Conservation (phyloP, 1,140 invertebrate genomes). For the Bombus soroeensis region DNA sequence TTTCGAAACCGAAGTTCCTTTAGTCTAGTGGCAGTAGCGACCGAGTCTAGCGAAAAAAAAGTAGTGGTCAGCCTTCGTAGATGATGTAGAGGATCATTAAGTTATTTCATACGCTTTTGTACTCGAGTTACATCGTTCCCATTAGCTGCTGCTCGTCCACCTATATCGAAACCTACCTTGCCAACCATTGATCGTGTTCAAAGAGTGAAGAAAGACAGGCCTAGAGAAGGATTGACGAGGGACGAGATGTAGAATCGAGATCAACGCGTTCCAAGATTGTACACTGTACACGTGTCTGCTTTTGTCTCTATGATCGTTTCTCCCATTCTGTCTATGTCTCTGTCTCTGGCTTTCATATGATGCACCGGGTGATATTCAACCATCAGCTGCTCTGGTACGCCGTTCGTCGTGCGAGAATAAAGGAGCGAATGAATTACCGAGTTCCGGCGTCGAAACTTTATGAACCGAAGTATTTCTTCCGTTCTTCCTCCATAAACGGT, state of each 20-base stretch:
- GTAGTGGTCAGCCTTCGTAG: conserved; percentile 41
- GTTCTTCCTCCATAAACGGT: too few species aligned
- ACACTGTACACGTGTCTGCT: neutral
- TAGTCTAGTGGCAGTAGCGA: conserved; percentile 4
- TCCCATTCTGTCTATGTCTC: neutral
- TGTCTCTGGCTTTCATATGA: conserved; percentile 2
- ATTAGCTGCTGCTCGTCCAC: too few species aligned
- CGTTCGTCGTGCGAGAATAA: neutral
- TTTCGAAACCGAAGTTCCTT: neutral
- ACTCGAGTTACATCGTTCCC: conserved; percentile 8
- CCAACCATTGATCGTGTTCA: neutral
- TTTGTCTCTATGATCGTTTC: conserved; percentile 6
- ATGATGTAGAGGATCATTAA: conserved; percentile 51
- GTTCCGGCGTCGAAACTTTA: neutral
- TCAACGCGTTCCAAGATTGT: neutral
- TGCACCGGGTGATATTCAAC: neutral
- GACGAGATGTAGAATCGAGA: conserved; percentile 10
- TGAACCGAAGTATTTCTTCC: neutral
- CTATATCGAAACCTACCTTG: too few species aligned
- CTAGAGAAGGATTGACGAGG: conserved; percentile 37
- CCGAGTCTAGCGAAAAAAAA: neutral
- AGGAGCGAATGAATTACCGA: neutral
- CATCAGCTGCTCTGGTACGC: neutral
- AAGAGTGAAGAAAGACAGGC: conserved; percentile 52
- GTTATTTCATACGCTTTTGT: conserved; percentile 12